phyloP scores from a whole-genome alignment of 2,888 invertebrate species.

The Athalia rosae region DNA sequence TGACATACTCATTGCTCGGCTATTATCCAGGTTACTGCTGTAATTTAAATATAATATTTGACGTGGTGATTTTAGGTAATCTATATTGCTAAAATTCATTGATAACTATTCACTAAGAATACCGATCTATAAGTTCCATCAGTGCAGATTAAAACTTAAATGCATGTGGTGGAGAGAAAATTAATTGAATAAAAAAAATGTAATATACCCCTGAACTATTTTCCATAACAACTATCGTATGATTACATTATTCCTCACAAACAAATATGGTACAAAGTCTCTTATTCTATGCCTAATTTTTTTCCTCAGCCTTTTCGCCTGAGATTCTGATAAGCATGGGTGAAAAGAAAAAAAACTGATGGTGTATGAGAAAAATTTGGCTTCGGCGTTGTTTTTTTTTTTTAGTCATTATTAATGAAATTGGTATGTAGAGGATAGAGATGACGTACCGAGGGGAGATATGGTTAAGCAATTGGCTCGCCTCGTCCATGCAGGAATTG shows the following conservation, averaged over 20 bases:
- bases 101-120: neutral
- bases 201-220: neutral
- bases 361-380: too few relatives aligned
- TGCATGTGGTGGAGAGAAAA: too few relatives aligned
- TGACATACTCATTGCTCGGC: slow-evolving; percentile 86
- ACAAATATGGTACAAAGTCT: neutral
- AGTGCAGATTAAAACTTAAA: too few relatives aligned
- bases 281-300: neutral
- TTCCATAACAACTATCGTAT: neutral
- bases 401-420: neutral
- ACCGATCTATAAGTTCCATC: too few relatives aligned
- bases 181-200: too few relatives aligned
- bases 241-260: neutral
- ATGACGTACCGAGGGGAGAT: slow-evolving; percentile 70
- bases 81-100: neutral
- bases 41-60: slow-evolving; percentile 51
- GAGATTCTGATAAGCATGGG: too few relatives aligned
- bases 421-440: slow-evolving; percentile 45
- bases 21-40: slow-evolving; percentile 82
- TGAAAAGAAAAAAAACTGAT: too few relatives aligned
- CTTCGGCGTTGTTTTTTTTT: neutral
- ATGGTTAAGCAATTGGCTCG: slow-evolving; percentile 72
- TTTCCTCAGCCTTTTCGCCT: neutral
- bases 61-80: neutral
- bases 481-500: slow-evolving; percentile 72